Evolutionary conservation across 2,113 vertebrate genomes (phyloP), one percentile per base, ranked within the genome.

Genomic region (Nansenia antarctica): DNA sequence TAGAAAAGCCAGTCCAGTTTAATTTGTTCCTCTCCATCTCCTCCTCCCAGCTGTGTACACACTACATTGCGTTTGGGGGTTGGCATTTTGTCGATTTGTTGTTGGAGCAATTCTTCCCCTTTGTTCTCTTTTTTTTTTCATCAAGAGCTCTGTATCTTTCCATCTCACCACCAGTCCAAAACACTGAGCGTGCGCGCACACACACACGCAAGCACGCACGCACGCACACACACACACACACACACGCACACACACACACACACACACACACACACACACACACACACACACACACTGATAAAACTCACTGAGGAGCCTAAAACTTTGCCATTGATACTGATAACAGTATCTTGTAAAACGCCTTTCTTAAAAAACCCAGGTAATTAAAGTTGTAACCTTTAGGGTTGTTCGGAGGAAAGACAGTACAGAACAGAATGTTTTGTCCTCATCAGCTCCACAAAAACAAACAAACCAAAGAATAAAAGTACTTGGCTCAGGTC

Each of bases 21-120:
- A 70, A 69, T 82, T 79, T 79, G 61, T 59, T 61, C 47, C 62
- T 45, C 69, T 47, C 60, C 62, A 62, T 80, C 62, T 78, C 64
- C 32, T 69, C 53, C n/a, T 31, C 35, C 58, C 31, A 9, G n/a
- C 15, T 3, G 58, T 8, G 15, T 8, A 20, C 29, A 2, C 5
- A 64, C 27, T 45, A 32, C 65, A 68, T 70, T 69, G 65, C 53
- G 69, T 64, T 80, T 66, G 27, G 6, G 42, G 65, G 32, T 39
- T 70, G 76, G 76, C 79, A 69, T 78, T 89, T 73, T 77, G 82
- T 76, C 61, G 3, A 82, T 82, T 75, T 63, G 72, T 68, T 67
- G 60, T 67, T 52, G 57, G 61, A 74, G 67, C 55, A 73, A 34
- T 65, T 83, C 70, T 68, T n/a, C 37, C 34, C 24, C 32, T 62